These are phyloP conservation scores for Agrochola lota DNA, from an alignment of 2,888 invertebrate genomes.

Conservation along the genomic window DNA sequence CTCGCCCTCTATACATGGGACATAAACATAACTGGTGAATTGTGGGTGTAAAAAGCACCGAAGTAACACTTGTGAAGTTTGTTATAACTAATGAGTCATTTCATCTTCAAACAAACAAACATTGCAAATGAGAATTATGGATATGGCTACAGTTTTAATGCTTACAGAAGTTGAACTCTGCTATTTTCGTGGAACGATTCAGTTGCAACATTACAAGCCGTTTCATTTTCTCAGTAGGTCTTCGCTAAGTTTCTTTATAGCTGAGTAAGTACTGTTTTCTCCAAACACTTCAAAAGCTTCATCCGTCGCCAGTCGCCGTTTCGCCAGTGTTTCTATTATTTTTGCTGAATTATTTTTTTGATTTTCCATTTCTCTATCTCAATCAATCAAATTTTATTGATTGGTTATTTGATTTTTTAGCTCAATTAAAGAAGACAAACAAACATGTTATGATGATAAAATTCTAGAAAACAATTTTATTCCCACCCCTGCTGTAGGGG, in stretches of 20 bases:
- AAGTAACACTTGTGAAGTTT: neutral
- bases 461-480: constrained; percentile 4
- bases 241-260: neutral
- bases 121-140: neutral
- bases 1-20: too few relatives aligned
- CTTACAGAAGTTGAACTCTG: neutral
- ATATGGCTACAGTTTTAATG: neutral
- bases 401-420: too few relatives aligned
- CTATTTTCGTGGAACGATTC: neutral
- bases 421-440: neutral
- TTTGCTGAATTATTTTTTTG: too few relatives aligned
- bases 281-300: neutral
- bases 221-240: neutral
- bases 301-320: neutral
- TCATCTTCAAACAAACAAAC: neutral
- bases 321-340: too few relatives aligned
- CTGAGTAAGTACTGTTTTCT: neutral
- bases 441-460: neutral
- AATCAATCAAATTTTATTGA: too few relatives aligned
- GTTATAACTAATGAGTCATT: neutral
- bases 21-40: too few relatives aligned
- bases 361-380: too few relatives aligned
- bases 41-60: neutral
- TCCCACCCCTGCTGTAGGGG: neutral
- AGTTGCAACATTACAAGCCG: neutral